A percentile compares a stretch with the other conserved stretches of the same genome.
Evolutionary conservation across 2,888 invertebrate species (phyloP).

Genomic region (Chloromyia formosa): DNA sequence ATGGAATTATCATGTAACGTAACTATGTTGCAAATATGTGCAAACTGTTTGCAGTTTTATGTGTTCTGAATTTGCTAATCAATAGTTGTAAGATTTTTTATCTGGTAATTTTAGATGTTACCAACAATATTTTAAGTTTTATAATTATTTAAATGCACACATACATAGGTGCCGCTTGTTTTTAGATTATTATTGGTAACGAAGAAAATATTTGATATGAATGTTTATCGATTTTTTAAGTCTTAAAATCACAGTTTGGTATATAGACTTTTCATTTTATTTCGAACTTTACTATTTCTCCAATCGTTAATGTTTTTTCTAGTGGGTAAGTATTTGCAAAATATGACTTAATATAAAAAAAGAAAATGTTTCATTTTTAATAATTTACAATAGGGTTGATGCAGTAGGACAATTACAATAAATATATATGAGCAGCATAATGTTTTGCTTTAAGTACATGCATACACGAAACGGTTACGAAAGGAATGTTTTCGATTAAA

Average conservation of each 20-base stretch:
- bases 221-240: constrained; percentile 51
- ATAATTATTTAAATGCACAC: neutral
- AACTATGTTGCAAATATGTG: neutral
- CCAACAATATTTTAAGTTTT: constrained; percentile 14
- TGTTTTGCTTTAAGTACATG: constrained; percentile 12
- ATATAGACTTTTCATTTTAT: constrained; percentile 49
- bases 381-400: constrained; percentile 15
- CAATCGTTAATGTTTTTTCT: constrained; percentile 17
- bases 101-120: constrained; percentile 26
- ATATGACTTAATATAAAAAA: neutral
- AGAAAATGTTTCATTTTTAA: neutral
- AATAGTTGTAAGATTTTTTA: neutral
- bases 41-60: neutral
- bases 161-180: neutral
- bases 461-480: too few species aligned
- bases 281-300: constrained; percentile 18
- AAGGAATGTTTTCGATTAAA: neutral
- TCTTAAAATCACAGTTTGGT: constrained; percentile 53
- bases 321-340: neutral
- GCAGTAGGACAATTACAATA: constrained; percentile 14
- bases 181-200: constrained; percentile 46
- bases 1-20: neutral
- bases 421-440: constrained; percentile 18
- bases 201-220: constrained; percentile 48
- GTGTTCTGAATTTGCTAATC: too few species aligned